Base-by-base conservation (phyloP, 2,888 invertebrate genomes). In the Acronicta alni region DNA sequence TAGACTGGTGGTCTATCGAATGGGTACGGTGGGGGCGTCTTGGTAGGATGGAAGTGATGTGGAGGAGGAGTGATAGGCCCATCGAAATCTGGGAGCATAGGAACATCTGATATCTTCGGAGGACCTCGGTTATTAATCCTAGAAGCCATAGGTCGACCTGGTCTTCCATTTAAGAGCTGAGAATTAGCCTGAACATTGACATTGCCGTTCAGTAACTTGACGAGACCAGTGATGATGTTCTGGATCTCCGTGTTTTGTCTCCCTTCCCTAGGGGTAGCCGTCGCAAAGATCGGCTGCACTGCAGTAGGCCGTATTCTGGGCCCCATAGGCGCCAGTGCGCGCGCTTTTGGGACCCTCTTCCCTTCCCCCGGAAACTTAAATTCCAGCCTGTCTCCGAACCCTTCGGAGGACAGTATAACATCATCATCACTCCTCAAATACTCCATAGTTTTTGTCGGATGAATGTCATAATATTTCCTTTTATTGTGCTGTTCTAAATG, bases 51-150 rank as follows among this genome's bases (percentile, higher is more conserved):
- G 51, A 84, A 91, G 0, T 86, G 80, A 45, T 93, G 89, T 8
- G 93, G 87, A 0, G 95, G 94, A 10, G 95, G 88, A 69, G 93
- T 88, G 60, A 94, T 71, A 67, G 95, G 84, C 32, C 92, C 92
- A 75, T 96, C 96, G 67, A 96, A 96, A 61, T 96, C 96, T n/a
- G 96, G 95, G 26, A 97, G 76, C 0, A 96, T 96, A 41, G 97
- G 97, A 0, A 96, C 95, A 77, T 98, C 97, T 0, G 97, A 96
- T 71, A 98, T 97, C 69, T 97, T 95, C 0, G 98, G 98, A 0
- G 98, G 98, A 0, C 98, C 98, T 60, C 98, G 92, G 83, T 98
- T 98, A 81, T 98, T 98, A 15, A 98, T 98, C 64, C 98, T 94
- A 3, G 97, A 96, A 20, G 96, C 95, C 78, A 96, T 90, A 0